These are phyloP conservation scores for Iphiclides podalirius DNA, from an alignment of 2,888 invertebrate genomes.

Conservation along the genomic window DNA sequence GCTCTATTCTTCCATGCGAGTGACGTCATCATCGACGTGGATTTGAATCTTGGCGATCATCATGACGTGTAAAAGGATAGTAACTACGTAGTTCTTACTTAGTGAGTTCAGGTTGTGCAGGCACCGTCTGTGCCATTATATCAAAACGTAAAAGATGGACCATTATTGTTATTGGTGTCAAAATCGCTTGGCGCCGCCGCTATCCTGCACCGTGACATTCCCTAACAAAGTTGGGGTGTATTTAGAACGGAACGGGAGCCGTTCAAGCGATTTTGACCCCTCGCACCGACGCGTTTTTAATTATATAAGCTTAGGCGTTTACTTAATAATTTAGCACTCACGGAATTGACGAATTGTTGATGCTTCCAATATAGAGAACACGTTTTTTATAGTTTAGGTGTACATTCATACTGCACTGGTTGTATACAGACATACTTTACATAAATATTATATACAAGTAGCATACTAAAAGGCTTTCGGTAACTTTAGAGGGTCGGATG, in stretches of 20 bases:
- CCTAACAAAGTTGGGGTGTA: conserved; percentile 22
- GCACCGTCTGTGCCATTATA: conserved; percentile 63
- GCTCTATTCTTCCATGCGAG: conserved; percentile 37
- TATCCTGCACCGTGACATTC: no score
- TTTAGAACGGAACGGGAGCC: conserved; percentile 24
- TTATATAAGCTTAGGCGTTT: conserved; percentile 59
- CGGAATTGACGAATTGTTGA: conserved; percentile 73
- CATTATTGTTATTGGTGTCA: conserved; percentile 52
- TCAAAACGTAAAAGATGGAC: conserved; percentile 77
- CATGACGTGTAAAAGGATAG: conserved; percentile 11
- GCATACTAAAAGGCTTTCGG: conserved; percentile 8
- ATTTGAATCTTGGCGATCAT: conserved; percentile 33
- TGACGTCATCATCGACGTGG: conserved; percentile 28
- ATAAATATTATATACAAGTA: conserved; percentile 19
- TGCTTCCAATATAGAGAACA: conserved; percentile 61
- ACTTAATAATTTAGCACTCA: conserved; percentile 64
- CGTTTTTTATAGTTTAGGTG: conserved; percentile 30
- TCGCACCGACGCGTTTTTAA: conserved; percentile 49
- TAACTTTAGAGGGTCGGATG: conserved; percentile 7
- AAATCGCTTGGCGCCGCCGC: conserved; percentile 42
- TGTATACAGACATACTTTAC: conserved; percentile 21
- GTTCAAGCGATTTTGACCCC: conserved; percentile 51
- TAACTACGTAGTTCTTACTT: conserved; percentile 21
- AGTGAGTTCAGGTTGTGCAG: conserved; percentile 60
- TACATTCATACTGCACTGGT: conserved; percentile 25